phyloP scores from a whole-genome alignment of 2,797 vertebrate species.

The Pangasius macronema region DNA sequence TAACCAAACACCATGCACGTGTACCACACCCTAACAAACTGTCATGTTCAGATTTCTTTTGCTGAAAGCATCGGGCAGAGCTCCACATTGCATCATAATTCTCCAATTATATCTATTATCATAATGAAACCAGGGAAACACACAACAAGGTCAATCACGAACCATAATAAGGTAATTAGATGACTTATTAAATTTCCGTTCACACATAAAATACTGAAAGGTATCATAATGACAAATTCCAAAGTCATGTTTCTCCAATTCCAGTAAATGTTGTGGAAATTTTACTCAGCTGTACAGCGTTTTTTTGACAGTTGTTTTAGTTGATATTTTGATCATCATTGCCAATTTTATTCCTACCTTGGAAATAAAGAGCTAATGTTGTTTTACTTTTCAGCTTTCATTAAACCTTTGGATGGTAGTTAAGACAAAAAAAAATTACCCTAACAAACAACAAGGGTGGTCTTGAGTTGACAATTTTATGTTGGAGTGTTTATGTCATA shows the following conservation, averaged over 20 bases:
- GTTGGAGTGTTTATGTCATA: neutral
- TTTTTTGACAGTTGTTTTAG: neutral
- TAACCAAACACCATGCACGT: constrained; percentile 36
- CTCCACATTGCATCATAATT: constrained; percentile 31
- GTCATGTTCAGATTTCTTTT: constrained; percentile 41
- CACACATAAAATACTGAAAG: neutral
- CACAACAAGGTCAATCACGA: constrained; percentile 22
- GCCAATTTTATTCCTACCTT: neutral
- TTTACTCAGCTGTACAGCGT: neutral
- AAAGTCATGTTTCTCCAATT: neutral
- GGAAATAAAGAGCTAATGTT: constrained; percentile 9
- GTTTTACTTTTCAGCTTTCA: neutral
- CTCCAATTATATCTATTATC: constrained; percentile 1
- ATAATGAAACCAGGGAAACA: constrained; percentile 20
- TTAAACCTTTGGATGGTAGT: neutral
- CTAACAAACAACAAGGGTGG: constrained; percentile 29
- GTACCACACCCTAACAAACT: constrained; percentile 51
- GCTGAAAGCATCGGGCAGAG: constrained; percentile 11
- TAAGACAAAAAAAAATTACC: constrained; percentile 3
- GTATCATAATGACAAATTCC: neutral
- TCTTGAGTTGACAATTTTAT: constrained; percentile 12
- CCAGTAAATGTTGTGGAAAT: neutral
- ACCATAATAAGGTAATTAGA: constrained; percentile 13
- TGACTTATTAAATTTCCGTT: constrained; percentile 1
- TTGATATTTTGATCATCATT: neutral